Base-by-base conservation (phyloP, 1,140 invertebrate genomes). In the Drusus annulatus region DNA sequence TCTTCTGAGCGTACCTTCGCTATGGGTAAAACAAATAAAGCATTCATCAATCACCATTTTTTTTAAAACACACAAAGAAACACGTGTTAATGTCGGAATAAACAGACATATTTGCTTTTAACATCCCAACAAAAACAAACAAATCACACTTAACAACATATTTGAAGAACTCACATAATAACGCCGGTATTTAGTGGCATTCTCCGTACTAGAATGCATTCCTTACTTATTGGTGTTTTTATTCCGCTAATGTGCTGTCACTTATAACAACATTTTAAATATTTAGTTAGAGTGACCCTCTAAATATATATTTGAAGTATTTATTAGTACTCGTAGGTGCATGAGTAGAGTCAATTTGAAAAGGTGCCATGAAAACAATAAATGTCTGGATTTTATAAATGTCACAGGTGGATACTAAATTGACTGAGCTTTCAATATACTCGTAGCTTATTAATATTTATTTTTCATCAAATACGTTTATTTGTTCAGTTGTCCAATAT, bases 61-160 rank as follows among this genome's bases (percentile, higher is more conserved):
- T 7, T 60, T 60, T 1, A 60, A 60, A 60, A 60, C 23, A 17
- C 56, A 60, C 7, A 23, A 13, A 60, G 16, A 60, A 23, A 60
- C 17, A 60, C 16, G 23, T 23, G n/a, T 60, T 60, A 17, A 17
- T 21, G 56, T 21, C 10, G 19, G 23, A 15, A 60, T 23, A 60
- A 60, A 60, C n/a, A 60, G 17, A 23, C 5, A 17, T 60, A 21
- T 60, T 60, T 60, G 56, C 56, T 60, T 60, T 60, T 60, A 21
- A 8, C 56, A 60, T 17, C 56, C 56, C 56, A 21, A 21, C 56
- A 60, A 60, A 60, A 60, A 60, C 56, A 60, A 60, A 60, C 56
- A 60, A 2, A 10, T 23, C 17, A 60, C 56, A 23, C 23, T 45
- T 45, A 45, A 45, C 36, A 45, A 45, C 8, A 45, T 45, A 45